phyloP scores from a whole-genome alignment of 2,888 invertebrate genomes.

The Aromia moschata region DNA sequence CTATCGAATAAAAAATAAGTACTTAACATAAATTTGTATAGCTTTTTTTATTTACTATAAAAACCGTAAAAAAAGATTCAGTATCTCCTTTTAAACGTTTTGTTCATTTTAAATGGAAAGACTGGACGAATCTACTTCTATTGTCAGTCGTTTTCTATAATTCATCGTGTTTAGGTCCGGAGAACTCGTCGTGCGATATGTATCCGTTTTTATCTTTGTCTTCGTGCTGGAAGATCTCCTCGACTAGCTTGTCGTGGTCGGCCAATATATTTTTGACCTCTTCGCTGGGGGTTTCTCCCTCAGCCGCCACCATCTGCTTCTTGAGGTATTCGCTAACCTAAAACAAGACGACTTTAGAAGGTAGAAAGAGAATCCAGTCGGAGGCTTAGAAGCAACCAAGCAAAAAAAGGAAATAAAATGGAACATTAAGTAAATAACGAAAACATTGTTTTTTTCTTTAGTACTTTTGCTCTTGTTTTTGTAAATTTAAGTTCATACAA shows the following conservation, averaged over 20 bases:
- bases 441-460: too few relatives aligned
- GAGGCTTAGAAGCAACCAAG: background rate
- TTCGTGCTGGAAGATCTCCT: slow-evolving; percentile 97
- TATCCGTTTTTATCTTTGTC: slow-evolving; percentile 96
- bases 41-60: slow-evolving; percentile 20
- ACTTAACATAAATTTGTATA: slow-evolving; percentile 15
- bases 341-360: slow-evolving; percentile 38
- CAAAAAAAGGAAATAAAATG: slow-evolving; percentile 10
- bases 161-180: slow-evolving; percentile 97
- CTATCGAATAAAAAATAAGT: slow-evolving; percentile 13
- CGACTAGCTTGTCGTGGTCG: slow-evolving; percentile 91
- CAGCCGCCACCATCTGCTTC: slow-evolving; percentile 88
- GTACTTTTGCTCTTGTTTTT: too few relatives aligned
- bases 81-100: slow-evolving; percentile 5
- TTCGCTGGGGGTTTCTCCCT: slow-evolving; percentile 76
- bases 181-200: slow-evolving; percentile 96
- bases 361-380: background rate
- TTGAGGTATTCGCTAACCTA: slow-evolving; percentile 92
- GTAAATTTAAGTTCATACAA: too few relatives aligned
- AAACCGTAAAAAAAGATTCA: slow-evolving; percentile 19
- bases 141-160: slow-evolving; percentile 68
- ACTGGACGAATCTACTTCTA: slow-evolving; percentile 21
- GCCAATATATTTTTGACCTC: slow-evolving; percentile 85
- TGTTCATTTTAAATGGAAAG: slow-evolving; percentile 21
- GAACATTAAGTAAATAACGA: slow-evolving; percentile 12